Conservation (phyloP, 1,140 invertebrate species). For the Lethrus apterus region DNA sequence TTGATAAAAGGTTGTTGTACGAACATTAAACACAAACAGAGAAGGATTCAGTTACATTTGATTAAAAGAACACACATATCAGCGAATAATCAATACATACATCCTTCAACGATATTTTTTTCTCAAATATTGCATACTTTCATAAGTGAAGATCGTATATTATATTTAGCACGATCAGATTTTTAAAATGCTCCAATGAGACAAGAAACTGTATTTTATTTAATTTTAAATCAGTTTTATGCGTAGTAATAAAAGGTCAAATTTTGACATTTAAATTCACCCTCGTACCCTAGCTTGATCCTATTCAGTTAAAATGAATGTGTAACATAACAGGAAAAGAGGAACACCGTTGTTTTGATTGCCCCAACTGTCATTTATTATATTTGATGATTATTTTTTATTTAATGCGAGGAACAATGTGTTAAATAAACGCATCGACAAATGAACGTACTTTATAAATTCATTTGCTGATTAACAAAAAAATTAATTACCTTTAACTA, state of each 20-base stretch:
- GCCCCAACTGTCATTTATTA: too few relatives aligned
- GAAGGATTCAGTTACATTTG: slow-evolving; percentile 25
- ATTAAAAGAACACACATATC: slow-evolving; percentile 18
- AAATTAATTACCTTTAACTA: too few relatives aligned
- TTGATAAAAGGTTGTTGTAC: slow-evolving; percentile 23
- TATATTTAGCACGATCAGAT: slow-evolving; percentile 14
- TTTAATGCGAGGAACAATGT: too few relatives aligned
- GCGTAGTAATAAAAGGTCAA: slow-evolving; percentile 21
- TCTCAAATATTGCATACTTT: background rate
- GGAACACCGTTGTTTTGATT: too few relatives aligned
- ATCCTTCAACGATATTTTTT: background rate
- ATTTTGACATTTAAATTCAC: slow-evolving; percentile 21
- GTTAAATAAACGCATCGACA: too few relatives aligned
- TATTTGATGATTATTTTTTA: too few relatives aligned
- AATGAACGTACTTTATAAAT: too few relatives aligned
- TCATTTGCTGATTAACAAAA: too few relatives aligned
- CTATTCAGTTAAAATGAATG: slow-evolving; percentile 5
- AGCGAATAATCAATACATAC: background rate
- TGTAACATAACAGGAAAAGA: slow-evolving; percentile 3
- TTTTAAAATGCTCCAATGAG: too few relatives aligned
- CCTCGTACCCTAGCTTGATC: slow-evolving; percentile 3
- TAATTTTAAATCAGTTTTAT: slow-evolving; percentile 9
- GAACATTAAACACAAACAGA: slow-evolving; percentile 22
- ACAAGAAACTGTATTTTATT: slow-evolving; percentile 1
- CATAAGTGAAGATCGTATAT: slow-evolving; percentile 6